These are phyloP conservation scores for Gortyna flavago DNA, from an alignment of 2,888 invertebrate species.

Conservation along the genomic window DNA sequence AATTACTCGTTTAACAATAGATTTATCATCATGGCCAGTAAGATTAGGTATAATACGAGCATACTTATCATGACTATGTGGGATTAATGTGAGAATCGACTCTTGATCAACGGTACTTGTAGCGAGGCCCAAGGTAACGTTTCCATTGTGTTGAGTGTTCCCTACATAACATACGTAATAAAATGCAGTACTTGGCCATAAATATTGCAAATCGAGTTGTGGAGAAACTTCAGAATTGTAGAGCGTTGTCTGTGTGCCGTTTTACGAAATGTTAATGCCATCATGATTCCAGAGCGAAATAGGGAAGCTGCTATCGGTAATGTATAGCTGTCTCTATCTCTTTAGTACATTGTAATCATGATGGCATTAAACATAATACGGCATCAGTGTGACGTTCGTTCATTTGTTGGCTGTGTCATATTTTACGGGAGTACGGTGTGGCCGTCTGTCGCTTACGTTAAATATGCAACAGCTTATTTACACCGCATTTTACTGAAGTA, in stretches of 20 bases:
- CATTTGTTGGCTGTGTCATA: conserved; percentile 5
- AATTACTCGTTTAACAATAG: conserved; percentile 21
- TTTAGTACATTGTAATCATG: not conserved
- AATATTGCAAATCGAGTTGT: not conserved
- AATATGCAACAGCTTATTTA: conserved; percentile 47
- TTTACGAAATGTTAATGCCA: not conserved
- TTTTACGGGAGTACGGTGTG: not conserved
- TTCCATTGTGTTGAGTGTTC: conserved; percentile 49
- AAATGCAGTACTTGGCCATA: conserved; percentile 7
- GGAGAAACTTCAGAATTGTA: not conserved
- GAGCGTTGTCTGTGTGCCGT: not conserved
- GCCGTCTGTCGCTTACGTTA: conserved; percentile 36
- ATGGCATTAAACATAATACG: not conserved
- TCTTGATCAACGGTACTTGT: conserved; percentile 21
- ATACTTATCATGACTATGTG: conserved; percentile 26
- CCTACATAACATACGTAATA: conserved; percentile 14
- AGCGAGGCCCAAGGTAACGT: conserved; percentile 42
- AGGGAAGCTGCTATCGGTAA: not conserved
- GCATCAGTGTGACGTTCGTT: not conserved
- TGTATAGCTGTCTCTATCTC: not conserved
- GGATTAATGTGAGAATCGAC: conserved; percentile 37
- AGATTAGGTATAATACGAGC: conserved; percentile 17
- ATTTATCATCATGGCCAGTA: conserved; percentile 40
- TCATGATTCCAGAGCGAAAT: not conserved
- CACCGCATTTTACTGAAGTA: conserved; percentile 66